A percentile compares a stretch with the other conserved stretches of the same genome.
Conservation (phyloP, 2,888 invertebrate genomes). For the Lycocerus yunnanus region DNA sequence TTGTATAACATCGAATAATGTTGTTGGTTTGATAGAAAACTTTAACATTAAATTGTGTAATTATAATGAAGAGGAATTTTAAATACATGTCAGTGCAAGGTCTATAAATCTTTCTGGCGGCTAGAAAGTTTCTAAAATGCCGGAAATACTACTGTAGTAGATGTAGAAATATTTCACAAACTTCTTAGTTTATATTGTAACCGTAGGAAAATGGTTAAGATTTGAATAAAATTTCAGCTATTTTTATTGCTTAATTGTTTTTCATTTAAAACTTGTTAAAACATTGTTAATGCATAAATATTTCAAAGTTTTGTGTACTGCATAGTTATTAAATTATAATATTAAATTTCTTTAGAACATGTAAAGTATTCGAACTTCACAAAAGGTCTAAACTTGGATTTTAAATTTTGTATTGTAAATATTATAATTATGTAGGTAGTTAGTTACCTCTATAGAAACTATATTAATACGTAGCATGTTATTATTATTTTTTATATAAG, state of each 20-base stretch:
- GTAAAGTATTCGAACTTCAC: background rate
- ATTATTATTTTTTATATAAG: too few relatives aligned
- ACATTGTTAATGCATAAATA: background rate
- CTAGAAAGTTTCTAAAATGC: conserved; percentile 19
- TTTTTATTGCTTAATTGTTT: background rate
- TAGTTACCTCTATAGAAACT: too few relatives aligned
- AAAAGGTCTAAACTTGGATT: background rate
- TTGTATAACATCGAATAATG: background rate
- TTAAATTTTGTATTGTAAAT: background rate
- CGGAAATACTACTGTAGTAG: conserved; percentile 15
- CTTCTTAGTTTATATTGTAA: background rate
- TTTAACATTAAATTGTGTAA: conserved; percentile 1
- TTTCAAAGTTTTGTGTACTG: background rate
- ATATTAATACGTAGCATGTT: too few relatives aligned
- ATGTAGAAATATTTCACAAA: conserved; percentile 17
- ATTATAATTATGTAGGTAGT: too few relatives aligned
- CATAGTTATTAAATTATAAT: background rate
- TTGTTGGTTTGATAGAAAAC: background rate
- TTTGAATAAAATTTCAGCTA: background rate
- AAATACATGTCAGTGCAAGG: conserved; percentile 14
- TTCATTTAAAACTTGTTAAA: background rate
- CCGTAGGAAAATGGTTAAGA: background rate
- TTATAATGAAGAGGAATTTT: conserved; percentile 17
- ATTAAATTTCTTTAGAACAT: background rate
- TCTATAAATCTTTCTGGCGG: conserved; percentile 19